Percentiles rank a stretch among this genome's conserved stretches.
These are phyloP conservation scores for Hypothenemus hampei DNA, from an alignment of 1,140 invertebrate species.

Conservation along the genomic window DNA sequence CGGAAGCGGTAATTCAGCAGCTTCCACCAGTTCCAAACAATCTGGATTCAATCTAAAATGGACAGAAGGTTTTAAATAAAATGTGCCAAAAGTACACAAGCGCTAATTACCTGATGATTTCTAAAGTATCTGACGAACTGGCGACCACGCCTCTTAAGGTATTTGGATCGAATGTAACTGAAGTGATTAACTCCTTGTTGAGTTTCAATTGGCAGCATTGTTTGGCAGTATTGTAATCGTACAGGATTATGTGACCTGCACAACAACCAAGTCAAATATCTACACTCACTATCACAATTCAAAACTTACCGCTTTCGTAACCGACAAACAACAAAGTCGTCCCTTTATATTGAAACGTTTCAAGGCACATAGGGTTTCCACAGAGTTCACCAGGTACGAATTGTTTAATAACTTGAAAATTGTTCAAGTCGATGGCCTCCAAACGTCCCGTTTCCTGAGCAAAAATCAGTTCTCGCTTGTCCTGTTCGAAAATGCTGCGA, in stretches of 20 bases:
- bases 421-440: constrained; percentile 42
- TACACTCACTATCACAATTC: not conserved
- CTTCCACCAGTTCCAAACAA: constrained; percentile 49
- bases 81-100: not conserved
- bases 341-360: constrained; percentile 30
- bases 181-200: constrained; percentile 62
- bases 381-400: constrained; percentile 29
- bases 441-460: constrained; percentile 59
- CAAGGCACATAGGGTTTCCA: constrained; percentile 34
- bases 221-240: constrained; percentile 58
- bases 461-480: constrained; percentile 54
- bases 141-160: constrained; percentile 61
- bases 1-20: constrained; percentile 57
- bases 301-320: constrained; percentile 32
- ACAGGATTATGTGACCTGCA: constrained; percentile 59
- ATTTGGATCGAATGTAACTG: constrained; percentile 60
- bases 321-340: constrained; percentile 33
- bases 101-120: constrained; percentile 46
- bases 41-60: not conserved
- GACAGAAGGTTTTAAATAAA: not conserved
- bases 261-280: not conserved
- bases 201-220: constrained; percentile 55
- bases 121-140: constrained; percentile 55
- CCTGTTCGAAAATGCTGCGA: constrained; percentile 53
- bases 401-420: constrained; percentile 26